Evolutionary conservation across 1,140 invertebrate genomes (phyloP), one percentile per base, ranked within the genome.

Genomic region (Rhynchophorus ferrugineus): DNA sequence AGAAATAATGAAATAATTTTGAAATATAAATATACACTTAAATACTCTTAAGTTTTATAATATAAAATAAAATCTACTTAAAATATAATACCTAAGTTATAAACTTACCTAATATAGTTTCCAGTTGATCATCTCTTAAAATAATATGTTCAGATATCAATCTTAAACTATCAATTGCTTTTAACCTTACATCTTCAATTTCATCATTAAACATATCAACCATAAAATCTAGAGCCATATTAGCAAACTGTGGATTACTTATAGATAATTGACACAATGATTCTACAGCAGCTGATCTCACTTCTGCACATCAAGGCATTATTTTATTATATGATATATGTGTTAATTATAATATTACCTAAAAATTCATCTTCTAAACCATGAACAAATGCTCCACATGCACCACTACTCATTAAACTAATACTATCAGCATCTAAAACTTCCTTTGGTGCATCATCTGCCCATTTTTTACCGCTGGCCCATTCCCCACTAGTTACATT

Each of bases 191-290:
- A 65, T 93, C 90, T 73, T 98, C 95, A 56, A 99, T 99, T 76
- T 99, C 96, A 73, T 99, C 96, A 69, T 99, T 99, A 67, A 99
- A 99, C 96, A 99, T 99, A 68, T 99, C 96, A 0, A 99, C 95
- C 33, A 99, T 77, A 65, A 98, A 98, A 69, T 99, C 96, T 2
- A 96, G 71, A 1, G 89, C 86, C 29, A 89, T 79, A 21, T 81
- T 80, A 0, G 95, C 92, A 73, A 98, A 98, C 21, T 80, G 75
- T 0, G 84, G 78, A 61, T 92, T 90, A 53, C 86, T 80, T 44
- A 90, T 71, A 0, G 95, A 91, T 43, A 99, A 71, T 55, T 83
- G 80, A 69, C 95, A 97, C 16, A 99, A 76, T 0, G 95, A 95
- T 66, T 96, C 91, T 0, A 99, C 85, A 0, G 94, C 83, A 11